phyloP scores from a whole-genome alignment of 2,113 vertebrate species.

The Hippolais icterina region DNA sequence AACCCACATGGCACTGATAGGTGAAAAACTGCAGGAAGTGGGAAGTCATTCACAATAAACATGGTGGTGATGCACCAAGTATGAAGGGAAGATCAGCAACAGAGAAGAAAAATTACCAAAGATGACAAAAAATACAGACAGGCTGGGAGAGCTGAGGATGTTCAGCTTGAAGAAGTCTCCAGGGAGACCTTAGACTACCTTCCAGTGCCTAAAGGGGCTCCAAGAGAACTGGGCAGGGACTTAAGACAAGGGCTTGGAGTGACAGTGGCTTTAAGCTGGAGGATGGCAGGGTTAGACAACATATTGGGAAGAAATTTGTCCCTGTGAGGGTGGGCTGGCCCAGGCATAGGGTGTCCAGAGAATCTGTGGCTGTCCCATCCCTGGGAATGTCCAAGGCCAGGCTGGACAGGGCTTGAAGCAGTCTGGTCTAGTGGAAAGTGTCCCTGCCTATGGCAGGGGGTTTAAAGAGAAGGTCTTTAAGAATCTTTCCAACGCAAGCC shows the following conservation, averaged over 20 bases:
- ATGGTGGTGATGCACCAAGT: background rate
- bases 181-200: background rate
- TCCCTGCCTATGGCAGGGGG: background rate
- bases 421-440: background rate
- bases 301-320: background rate
- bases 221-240: background rate
- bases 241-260: background rate
- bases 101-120: background rate
- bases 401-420: fast-evolving
- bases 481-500: background rate
- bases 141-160: background rate
- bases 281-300: background rate
- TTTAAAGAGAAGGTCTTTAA: background rate
- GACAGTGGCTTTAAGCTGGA: background rate
- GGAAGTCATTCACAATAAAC: background rate
- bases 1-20: fast-evolving
- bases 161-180: background rate
- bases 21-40: background rate
- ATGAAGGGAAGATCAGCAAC: background rate
- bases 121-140: background rate
- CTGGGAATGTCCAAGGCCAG: background rate
- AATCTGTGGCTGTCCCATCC: background rate
- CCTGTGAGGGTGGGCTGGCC: background rate
- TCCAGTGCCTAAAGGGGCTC: background rate
- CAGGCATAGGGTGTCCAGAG: background rate